Evolutionary conservation across 2,113 vertebrate species (phyloP), one percentile per base, ranked within the genome.

Genomic region (Toxostoma redivivum): DNA sequence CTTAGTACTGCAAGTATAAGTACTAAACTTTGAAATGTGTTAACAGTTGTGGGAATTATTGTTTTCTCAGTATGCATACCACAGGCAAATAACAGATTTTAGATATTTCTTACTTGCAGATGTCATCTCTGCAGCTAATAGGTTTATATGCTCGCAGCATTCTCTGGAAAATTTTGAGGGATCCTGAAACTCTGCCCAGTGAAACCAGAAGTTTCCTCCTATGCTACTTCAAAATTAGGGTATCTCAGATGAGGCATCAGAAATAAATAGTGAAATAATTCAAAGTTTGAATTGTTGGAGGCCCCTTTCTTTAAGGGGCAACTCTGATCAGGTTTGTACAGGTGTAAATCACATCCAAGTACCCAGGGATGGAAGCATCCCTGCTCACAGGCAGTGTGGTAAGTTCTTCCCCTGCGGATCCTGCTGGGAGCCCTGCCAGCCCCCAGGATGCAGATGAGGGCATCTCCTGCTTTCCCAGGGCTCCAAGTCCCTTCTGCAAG

Each of bases 401-500:
- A 20, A 3, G 2, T 1, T 19, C 4, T 6, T 8, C 16, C 7
- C 7, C 22, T 12, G 11, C 1, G 1, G 0, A 0, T 14, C 22
- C 30, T 12, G 23, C 20, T 0, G 0, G 40, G 7, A 47, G 2
- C 33, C 19, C 42, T 48, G 35, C 28, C 48, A 90, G 44, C 23
- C 57, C 15, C 14, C 58, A 42, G 42, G 6, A 13, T 12, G 15
- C 12, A 53, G 37, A 30, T 14, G 1, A 0, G 12, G 15, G 9
- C 1, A 0, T 44, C 38, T 47, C 1, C 1, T 0, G 44, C 25
- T 73, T 44, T 47, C 37, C 27, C 44, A 38, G 64, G 31, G 14
- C 9, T 5, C 18, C 64, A 51, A 0, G 0, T 7, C 20, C 18
- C 19, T 61, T n/a, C 40, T 1, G 1, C 22, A 73, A 40, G 10